Evolutionary conservation across 2,113 vertebrate species (phyloP), one percentile per base, ranked within the genome.

Genomic region (Himantopus leucocephalus): DNA sequence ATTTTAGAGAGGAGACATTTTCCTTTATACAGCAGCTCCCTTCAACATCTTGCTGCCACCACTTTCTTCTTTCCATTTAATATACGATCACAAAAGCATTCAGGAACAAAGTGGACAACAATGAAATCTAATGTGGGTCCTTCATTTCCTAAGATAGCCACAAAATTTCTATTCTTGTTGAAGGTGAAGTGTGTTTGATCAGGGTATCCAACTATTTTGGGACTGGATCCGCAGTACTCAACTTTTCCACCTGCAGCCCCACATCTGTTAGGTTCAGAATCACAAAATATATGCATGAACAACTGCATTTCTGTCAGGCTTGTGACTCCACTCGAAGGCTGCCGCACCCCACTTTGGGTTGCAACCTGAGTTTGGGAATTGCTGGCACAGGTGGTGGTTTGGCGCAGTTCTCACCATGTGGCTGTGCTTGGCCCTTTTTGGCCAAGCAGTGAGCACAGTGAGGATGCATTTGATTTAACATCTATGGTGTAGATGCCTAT

Each of bases 321-420:
- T 47, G 37, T 87, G 60, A 55, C 35, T 74, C 29, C 39, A 37
- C 14, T 50, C 26, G n/a, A 43, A 67, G 77, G 73, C 73, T 81
- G 59, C 50, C 2, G 1, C 45, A 74, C 35, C 63, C 29, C 34
- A 21, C 6, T 52, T 41, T 0, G 0, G 37, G 27, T 63, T 35
- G 35, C 52, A 56, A 8, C 19, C 32, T 30, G 20, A 17, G 12
- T 12, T n/a, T 64, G 60, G 84, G 43, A 43, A 24, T 5, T 43
- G 14, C 60, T 92, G 70, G n/a, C 37, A 26, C 0, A 0, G 21
- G 41, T 34, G 6, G 10, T 77, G 64, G 22, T n/a, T 62, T 0
- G 0, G 63, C 0, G 0, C 37, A 8, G 13, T 30, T 74, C 52
- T 43, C 39, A n/a, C 22, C 24, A 24, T 0, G 0, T 0, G 0